Evolutionary conservation across 2,797 vertebrate species (phyloP).

Genomic region (Dromococcyx pavoninus): DNA sequence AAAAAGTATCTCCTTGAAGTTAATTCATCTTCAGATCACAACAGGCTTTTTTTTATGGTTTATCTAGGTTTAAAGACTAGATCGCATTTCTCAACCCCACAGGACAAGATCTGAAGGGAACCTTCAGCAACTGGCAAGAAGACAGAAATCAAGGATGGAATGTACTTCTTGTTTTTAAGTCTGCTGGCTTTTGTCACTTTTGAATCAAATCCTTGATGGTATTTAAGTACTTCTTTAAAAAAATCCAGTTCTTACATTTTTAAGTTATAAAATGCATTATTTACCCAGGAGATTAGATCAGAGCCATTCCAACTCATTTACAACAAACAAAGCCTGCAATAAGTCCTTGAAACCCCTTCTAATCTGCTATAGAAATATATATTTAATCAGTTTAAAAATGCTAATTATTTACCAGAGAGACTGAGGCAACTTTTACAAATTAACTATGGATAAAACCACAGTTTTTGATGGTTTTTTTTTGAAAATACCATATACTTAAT

Average conservation of each 20-base stretch:
- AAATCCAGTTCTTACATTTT: not conserved
- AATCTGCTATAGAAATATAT: constrained; percentile 42
- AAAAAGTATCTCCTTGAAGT: not conserved
- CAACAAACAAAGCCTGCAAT: constrained; percentile 21
- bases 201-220: not conserved
- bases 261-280: constrained; percentile 44
- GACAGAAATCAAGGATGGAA: not conserved
- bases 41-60: not conserved
- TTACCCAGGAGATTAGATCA: constrained; percentile 53
- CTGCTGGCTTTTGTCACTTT: not conserved
- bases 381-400: constrained; percentile 27
- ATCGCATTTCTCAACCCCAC: not conserved
- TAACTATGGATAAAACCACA: not conserved
- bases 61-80: not conserved
- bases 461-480: not conserved
- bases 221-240: constrained; percentile 25
- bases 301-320: constrained; percentile 32
- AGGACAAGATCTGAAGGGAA: not conserved
- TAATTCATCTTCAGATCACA: not conserved
- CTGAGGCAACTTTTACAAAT: not conserved
- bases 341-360: constrained; percentile 52
- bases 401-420: constrained; percentile 52
- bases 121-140: not conserved
- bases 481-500: not conserved
- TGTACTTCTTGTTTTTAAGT: not conserved